A percentile compares a stretch with the other conserved stretches of the same genome.
Conservation (phyloP, 2,888 invertebrate species). For the Phoenoteleia sp. region DNA sequence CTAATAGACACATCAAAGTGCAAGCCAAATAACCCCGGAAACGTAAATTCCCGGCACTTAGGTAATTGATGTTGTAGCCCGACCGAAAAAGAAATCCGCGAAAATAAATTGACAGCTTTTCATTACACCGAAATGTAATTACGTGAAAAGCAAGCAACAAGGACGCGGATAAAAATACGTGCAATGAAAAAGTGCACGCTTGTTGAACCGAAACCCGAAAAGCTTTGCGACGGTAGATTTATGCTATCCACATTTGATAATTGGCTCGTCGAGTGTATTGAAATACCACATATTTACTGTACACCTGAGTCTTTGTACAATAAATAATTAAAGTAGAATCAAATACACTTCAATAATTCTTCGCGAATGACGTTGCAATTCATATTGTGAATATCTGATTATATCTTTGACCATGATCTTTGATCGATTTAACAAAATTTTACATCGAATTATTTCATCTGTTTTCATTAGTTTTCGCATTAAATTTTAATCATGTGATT, state of each 20-base stretch:
- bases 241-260: slow-evolving; percentile 24
- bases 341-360: slow-evolving; percentile 24
- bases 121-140: not conserved
- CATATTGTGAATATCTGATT: slow-evolving; percentile 7
- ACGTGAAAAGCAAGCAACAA: not conserved
- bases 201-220: slow-evolving; percentile 10
- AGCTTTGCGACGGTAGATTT: slow-evolving; percentile 3
- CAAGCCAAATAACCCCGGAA: not conserved
- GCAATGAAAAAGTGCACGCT: slow-evolving; percentile 2
- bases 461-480: not conserved
- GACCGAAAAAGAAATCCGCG: not conserved
- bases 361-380: slow-evolving; percentile 3
- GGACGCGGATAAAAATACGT: not conserved
- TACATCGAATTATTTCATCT: not conserved
- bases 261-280: slow-evolving; percentile 25
- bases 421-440: slow-evolving; percentile 3
- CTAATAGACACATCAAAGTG: not conserved
- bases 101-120: not conserved
- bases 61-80: not conserved
- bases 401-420: slow-evolving; percentile 3
- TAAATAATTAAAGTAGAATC: slow-evolving; percentile 4
- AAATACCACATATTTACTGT: slow-evolving; percentile 24
- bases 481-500: not conserved
- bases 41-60: not conserved
- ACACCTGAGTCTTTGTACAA: slow-evolving; percentile 11